Evolutionary conservation across 2,113 vertebrate species (phyloP).

Genomic region (Ginglymostoma cirratum): DNA sequence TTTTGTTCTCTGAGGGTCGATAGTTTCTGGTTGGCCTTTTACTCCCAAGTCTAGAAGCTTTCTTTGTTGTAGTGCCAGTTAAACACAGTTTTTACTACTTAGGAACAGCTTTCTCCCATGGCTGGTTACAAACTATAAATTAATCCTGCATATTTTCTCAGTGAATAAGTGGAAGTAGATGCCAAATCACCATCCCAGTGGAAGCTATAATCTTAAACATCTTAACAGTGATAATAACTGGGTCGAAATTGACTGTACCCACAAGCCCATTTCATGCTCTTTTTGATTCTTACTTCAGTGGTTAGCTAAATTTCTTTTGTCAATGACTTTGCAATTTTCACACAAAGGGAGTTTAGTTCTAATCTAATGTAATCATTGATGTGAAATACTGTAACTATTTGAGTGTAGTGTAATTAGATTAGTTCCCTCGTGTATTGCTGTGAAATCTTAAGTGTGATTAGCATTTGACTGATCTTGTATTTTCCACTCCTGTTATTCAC

Average conservation of each 20-base stretch:
- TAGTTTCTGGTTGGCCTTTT: constrained; percentile 22
- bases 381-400: neutral
- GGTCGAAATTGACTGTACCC: constrained; percentile 33
- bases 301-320: neutral
- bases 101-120: constrained; percentile 36
- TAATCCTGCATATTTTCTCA: constrained; percentile 36
- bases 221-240: constrained; percentile 24
- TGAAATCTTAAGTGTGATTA: neutral
- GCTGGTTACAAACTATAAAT: constrained; percentile 35
- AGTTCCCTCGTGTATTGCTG: neutral
- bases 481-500: neutral
- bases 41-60: constrained; percentile 29
- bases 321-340: neutral
- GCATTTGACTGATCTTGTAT: neutral
- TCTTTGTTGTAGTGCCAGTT: constrained; percentile 23
- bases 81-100: constrained; percentile 14
- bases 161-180: constrained; percentile 27
- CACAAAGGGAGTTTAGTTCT: constrained; percentile 8
- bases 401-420: neutral
- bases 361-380: neutral
- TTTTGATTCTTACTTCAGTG: neutral
- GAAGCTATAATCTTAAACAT: constrained; percentile 28
- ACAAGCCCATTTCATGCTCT: neutral
- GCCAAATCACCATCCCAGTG: constrained; percentile 27
- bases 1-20: constrained; percentile 28